Percentiles rank a stretch among this genome's conserved stretches.
Conservation (phyloP, 92 coral and sea anemone genomes). For the Actinostola sp. region DNA sequence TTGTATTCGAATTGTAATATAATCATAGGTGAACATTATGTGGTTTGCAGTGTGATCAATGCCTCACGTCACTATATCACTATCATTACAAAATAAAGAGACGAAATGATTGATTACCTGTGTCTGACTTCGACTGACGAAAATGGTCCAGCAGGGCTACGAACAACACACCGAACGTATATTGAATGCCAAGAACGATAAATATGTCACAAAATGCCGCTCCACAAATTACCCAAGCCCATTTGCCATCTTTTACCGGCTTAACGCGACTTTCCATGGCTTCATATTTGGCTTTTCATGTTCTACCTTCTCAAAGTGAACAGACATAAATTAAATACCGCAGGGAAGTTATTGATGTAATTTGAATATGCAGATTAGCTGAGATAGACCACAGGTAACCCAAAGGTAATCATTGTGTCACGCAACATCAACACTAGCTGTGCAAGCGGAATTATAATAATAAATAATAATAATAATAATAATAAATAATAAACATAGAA, state of each 20-base stretch:
- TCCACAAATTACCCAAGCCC: constrained; percentile 95
- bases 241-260: constrained; percentile 67
- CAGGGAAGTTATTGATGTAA: not conserved
- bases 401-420: too few species aligned
- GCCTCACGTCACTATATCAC: not conserved
- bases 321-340: not conserved
- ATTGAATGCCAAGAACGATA: constrained; percentile 88
- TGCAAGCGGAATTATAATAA: too few species aligned
- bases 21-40: too few species aligned
- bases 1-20: too few species aligned
- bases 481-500: too few species aligned
- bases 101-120: constrained; percentile 59
- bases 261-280: constrained; percentile 12
- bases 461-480: too few species aligned
- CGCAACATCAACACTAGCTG: too few species aligned
- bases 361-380: not conserved
- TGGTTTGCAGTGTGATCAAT: too few species aligned
- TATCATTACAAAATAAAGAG: not conserved
- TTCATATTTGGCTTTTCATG: not conserved
- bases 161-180: constrained; percentile 85
- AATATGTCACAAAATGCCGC: constrained; percentile 91
- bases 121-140: constrained; percentile 76
- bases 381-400: too few species aligned
- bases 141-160: constrained; percentile 86
- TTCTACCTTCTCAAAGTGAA: not conserved